A percentile compares a stretch with the other conserved stretches of the same genome.
Conservation (phyloP, 1,140 invertebrate genomes). For the Physella acuta region DNA sequence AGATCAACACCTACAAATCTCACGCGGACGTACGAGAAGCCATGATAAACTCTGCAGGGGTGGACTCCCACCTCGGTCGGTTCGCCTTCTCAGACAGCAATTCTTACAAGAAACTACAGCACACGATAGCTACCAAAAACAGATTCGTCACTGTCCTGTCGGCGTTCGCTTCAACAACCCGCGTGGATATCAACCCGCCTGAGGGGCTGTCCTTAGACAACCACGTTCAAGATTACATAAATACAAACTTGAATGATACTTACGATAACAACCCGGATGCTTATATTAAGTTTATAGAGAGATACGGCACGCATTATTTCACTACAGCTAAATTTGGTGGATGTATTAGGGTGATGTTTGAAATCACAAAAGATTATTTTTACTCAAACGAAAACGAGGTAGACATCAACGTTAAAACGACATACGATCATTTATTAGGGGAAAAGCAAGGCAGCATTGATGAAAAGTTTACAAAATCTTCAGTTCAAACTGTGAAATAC, state of each 20-base stretch:
- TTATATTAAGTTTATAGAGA: background rate
- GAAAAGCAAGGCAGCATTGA: background rate
- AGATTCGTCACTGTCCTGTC: constrained; percentile 8
- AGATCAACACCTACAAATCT: constrained; percentile 21
- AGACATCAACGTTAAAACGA: background rate
- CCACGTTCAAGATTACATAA: background rate
- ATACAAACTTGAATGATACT: background rate
- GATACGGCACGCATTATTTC: background rate
- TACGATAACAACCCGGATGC: background rate
- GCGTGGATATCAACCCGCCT: background rate
- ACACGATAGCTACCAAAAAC: constrained; percentile 19
- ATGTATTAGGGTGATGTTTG: background rate
- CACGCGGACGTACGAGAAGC: constrained; percentile 10
- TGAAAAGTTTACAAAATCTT: background rate
- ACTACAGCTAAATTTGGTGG: background rate
- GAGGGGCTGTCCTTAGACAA: background rate
- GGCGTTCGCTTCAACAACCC: background rate
- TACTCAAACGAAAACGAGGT: background rate
- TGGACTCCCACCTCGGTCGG: background rate
- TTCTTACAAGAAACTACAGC: constrained; percentile 24
- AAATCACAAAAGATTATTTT: background rate
- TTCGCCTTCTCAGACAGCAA: constrained; percentile 28
- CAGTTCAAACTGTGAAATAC: background rate
- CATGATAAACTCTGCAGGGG: constrained; percentile 4
- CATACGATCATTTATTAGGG: background rate